Evolutionary conservation across 1,140 invertebrate species (phyloP).

Genomic region (Lamellibrachia luymesi): DNA sequence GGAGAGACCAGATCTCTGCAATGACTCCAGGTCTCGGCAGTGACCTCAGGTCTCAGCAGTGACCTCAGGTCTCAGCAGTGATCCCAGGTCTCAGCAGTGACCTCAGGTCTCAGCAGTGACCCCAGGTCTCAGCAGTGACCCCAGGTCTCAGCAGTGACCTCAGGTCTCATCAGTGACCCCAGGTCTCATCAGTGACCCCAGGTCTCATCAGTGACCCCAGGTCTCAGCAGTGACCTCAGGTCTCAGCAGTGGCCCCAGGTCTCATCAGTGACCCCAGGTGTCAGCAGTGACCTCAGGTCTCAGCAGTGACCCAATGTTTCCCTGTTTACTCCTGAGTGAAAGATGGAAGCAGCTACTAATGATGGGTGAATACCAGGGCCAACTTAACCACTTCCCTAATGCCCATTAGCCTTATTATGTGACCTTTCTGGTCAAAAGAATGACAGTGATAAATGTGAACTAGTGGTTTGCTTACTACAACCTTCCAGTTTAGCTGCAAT

Average conservation of each 20-base stretch:
- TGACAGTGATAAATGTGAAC: background rate
- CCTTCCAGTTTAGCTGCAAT: background rate
- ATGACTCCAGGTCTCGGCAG: background rate
- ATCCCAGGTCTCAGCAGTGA: background rate
- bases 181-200: background rate
- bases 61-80: background rate
- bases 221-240: background rate
- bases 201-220: background rate
- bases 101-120: background rate
- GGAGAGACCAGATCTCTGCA: background rate
- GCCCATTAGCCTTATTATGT: background rate
- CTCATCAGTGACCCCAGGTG: background rate
- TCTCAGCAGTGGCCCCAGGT: background rate
- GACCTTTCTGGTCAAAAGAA: background rate
- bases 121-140: background rate
- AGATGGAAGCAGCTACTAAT: background rate
- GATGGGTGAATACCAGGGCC: background rate
- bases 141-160: background rate
- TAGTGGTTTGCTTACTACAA: background rate
- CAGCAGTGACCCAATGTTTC: background rate
- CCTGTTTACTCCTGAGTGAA: background rate
- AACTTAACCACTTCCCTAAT: background rate
- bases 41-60: background rate
- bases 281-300: background rate
- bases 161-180: background rate